Evolutionary conservation across 2,888 invertebrate species (phyloP).

Genomic region (Netelia melanura): DNA sequence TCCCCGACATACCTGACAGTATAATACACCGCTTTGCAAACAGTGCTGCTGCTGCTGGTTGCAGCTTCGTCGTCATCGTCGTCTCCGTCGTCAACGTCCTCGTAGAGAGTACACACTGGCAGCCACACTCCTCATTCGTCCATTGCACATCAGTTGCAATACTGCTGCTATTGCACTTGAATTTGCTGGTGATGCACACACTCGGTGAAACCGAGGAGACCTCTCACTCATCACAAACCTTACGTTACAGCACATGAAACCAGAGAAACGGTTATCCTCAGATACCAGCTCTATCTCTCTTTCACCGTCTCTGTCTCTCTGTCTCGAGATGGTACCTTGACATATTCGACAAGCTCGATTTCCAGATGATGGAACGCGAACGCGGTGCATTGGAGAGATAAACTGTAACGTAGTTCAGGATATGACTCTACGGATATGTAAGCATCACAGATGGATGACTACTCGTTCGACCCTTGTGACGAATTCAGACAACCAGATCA

Average conservation of each 20-base stretch:
- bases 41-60: slow-evolving; percentile 72
- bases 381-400: background rate
- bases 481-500: background rate
- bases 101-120: background rate
- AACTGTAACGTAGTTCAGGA: background rate
- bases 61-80: slow-evolving; percentile 39
- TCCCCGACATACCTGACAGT: slow-evolving; percentile 83
- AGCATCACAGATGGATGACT: background rate
- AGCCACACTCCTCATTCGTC: slow-evolving; percentile 1
- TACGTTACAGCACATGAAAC: background rate
- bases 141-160: slow-evolving; percentile 37
- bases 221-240: slow-evolving; percentile 31
- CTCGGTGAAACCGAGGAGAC: slow-evolving; percentile 36
- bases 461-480: background rate
- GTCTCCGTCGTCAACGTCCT: slow-evolving; percentile 23
- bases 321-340: background rate
- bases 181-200: slow-evolving; percentile 61
- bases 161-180: slow-evolving; percentile 70
- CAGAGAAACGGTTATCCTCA: background rate
- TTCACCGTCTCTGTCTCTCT: background rate
- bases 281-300: background rate
- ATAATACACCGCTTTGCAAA: slow-evolving; percentile 84
- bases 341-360: background rate
- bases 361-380: background rate
- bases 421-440: background rate